phyloP scores from a whole-genome alignment of 2,888 invertebrate genomes.

The Colletes collaris region DNA sequence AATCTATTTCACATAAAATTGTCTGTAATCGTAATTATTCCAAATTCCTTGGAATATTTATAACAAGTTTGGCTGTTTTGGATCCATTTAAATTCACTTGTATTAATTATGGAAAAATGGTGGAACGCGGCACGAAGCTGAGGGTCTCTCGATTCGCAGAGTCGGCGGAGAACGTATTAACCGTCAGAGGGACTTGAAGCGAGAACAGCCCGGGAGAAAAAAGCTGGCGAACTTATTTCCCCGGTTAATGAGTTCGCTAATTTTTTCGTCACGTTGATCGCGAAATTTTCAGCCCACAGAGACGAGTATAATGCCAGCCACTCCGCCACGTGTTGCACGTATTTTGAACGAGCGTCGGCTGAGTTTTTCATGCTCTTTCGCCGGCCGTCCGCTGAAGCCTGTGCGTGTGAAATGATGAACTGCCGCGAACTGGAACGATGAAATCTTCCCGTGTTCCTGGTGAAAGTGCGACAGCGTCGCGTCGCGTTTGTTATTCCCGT shows the following conservation, averaged over 20 bases:
- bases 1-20: too few relatives aligned
- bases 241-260: not conserved
- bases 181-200: not conserved
- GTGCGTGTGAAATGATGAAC: constrained; percentile 27
- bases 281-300: constrained; percentile 8
- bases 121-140: too few relatives aligned
- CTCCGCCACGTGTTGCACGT: constrained; percentile 47
- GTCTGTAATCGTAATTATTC: too few relatives aligned
- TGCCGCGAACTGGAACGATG: constrained; percentile 4
- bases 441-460: constrained; percentile 10
- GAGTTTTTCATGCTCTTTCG: constrained; percentile 24
- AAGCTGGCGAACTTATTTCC: not conserved
- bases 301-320: not conserved
- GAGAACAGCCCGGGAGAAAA: not conserved
- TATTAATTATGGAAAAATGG: too few relatives aligned
- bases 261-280: not conserved
- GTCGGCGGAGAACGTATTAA: not conserved
- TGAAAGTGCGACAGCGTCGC: not conserved
- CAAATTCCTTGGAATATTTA: too few relatives aligned
- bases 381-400: constrained; percentile 14
- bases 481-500: constrained; percentile 8
- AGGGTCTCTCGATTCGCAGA: too few relatives aligned
- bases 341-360: constrained; percentile 22
- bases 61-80: too few relatives aligned
- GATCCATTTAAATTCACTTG: too few relatives aligned